Conservation (phyloP, 2,888 invertebrate genomes). For the Lasioglossum pauxillum region DNA sequence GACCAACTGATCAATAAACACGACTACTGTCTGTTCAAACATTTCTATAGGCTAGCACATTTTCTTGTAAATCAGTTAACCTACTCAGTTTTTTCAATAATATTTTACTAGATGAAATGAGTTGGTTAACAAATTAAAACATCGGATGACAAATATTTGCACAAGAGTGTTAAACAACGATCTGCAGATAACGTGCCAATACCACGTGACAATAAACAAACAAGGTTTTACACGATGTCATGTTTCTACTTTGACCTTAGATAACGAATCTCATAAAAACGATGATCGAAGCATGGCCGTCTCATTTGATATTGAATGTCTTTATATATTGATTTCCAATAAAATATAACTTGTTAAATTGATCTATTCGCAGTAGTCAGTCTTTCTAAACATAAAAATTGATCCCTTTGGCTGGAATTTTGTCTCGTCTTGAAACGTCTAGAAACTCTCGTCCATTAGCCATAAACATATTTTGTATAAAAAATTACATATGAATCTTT, state of each 20-base stretch:
- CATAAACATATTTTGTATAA: too few relatives aligned
- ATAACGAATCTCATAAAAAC: background rate
- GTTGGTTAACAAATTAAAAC: too few relatives aligned
- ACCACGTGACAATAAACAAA: background rate
- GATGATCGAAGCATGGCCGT: too few relatives aligned
- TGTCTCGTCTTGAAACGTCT: too few relatives aligned
- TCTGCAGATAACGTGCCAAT: background rate
- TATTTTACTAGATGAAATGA: background rate
- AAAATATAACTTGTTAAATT: background rate
- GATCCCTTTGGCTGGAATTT: background rate
- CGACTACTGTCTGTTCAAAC: background rate
- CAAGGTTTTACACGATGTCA: background rate
- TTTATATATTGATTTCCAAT: background rate
- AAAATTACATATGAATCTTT: too few relatives aligned
- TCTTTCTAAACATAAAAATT: background rate
- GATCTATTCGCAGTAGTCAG: background rate
- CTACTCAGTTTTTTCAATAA: background rate
- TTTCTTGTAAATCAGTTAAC: too few relatives aligned
- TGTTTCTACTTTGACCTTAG: background rate
- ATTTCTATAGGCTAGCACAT: background rate
- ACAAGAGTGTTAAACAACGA: background rate
- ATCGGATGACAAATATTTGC: background rate
- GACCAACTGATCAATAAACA: constrained; percentile 3
- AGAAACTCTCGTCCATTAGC: too few relatives aligned
- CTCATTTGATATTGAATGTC: background rate